A percentile compares a stretch with the other conserved stretches of the same genome.
Evolutionary conservation across 2,888 invertebrate species (phyloP).

Genomic region (Cancer borealis): DNA sequence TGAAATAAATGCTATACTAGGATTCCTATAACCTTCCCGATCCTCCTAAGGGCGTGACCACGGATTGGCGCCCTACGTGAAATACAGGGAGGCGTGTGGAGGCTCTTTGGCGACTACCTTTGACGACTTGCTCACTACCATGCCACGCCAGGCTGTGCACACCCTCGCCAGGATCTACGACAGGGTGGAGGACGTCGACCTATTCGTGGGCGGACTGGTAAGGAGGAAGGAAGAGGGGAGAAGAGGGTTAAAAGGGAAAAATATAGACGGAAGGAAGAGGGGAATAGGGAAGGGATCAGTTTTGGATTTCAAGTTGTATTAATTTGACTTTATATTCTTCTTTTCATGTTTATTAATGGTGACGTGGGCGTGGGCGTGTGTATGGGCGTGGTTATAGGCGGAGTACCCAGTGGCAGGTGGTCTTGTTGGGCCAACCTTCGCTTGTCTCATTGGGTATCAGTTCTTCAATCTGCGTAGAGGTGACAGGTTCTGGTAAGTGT

Average conservation of each 20-base stretch:
- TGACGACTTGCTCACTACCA: slow-evolving; percentile 58
- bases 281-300: not conserved
- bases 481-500: slow-evolving; percentile 71
- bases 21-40: not conserved
- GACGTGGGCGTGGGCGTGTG: not conserved
- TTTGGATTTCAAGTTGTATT: not conserved
- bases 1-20: too few species aligned
- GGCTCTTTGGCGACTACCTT: slow-evolving; percentile 46
- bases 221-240: not conserved
- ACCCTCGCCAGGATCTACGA: slow-evolving; percentile 58
- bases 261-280: too few species aligned
- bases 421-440: slow-evolving; percentile 71
- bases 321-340: not conserved
- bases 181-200: slow-evolving; percentile 69
- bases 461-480: slow-evolving; percentile 66
- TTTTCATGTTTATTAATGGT: too few species aligned
- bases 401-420: slow-evolving; percentile 57
- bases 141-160: slow-evolving; percentile 46
- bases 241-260: not conserved
- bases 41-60: slow-evolving; percentile 61
- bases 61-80: slow-evolving; percentile 60
- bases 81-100: slow-evolving; percentile 63
- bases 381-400: slow-evolving; percentile 46
- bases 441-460: slow-evolving; percentile 73
- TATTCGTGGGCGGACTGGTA: slow-evolving; percentile 74